phyloP scores from a whole-genome alignment of 1,140 invertebrate species.

The Nebria ingens region DNA sequence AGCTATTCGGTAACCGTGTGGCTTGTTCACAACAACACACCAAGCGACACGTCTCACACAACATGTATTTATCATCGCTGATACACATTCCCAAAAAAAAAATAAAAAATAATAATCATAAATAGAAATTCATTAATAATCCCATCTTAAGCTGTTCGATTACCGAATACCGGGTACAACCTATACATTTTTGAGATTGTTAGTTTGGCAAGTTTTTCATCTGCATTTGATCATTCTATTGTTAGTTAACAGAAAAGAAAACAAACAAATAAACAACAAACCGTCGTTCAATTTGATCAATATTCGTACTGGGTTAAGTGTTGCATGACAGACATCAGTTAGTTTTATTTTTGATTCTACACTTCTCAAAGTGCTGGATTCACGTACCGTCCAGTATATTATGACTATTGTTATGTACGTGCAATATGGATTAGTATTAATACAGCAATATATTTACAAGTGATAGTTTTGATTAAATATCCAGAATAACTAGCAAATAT shows the following conservation, averaged over 20 bases:
- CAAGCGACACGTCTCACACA: neutral
- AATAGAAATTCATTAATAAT: neutral
- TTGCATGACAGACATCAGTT: too few relatives aligned
- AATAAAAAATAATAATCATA: too few relatives aligned
- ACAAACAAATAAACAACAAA: neutral
- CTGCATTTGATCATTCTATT: neutral
- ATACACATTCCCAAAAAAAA: too few relatives aligned
- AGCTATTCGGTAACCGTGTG: neutral
- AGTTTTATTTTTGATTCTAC: neutral
- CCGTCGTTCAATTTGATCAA: neutral
- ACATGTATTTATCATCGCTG: neutral
- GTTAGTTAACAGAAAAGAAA: neutral
- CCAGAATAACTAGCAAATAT: neutral
- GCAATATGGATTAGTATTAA: neutral
- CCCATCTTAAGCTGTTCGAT: neutral
- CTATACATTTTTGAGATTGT: neutral
- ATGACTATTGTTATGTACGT: slow-evolving; percentile 4
- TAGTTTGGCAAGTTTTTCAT: neutral
- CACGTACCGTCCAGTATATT: slow-evolving; percentile 3
- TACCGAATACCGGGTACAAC: neutral
- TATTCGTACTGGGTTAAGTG: neutral
- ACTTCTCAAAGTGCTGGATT: neutral
- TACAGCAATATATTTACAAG: slow-evolving; percentile 8
- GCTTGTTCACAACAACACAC: neutral
- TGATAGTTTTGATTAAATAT: slow-evolving; percentile 8